Evolutionary conservation across 2,888 invertebrate species (phyloP), one percentile per base, ranked within the genome.

Genomic region (Phyllotreta striolata): DNA sequence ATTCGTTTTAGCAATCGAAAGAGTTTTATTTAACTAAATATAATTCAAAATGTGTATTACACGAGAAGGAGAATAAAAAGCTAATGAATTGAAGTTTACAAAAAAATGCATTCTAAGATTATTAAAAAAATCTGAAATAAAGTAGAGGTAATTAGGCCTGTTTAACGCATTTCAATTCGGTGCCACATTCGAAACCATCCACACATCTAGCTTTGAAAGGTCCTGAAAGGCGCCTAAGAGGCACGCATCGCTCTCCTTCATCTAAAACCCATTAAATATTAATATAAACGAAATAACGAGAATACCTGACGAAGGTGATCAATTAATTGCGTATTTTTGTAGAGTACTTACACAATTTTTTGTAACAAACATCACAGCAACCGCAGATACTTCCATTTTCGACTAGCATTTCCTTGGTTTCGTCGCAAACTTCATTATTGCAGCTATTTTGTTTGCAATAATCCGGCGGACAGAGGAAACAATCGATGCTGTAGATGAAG

Each of bases 341-440:
- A 0, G 10, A 44, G 40, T 40, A 61, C 64, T 64, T 56, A 64
- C 64, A 39, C 57, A 64, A 51, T 41, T 64, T 64, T 54, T 1
- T 56, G 61, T 64, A 64, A 24, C 64, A 64, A 12, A 14, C 61
- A 46, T 64, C 64, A 52, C 64, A 64, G 47, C 64, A 64, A 14
- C 49, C 40, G 37, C 64, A 64, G 24, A 43, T 24, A 24, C 64
- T n/a, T 34, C 61, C 64, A 3, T 60, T 64, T 37, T 38, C 8
- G 9, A 64, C 64, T 10, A 61, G 41, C 44, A 64, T 56, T 41
- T 64, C 35, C 4, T 51, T 57, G n/a, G 41, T 35, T 12, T 39
- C 44, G 3, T 54, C 37, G 40, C 64, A 64, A 37, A 55, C 54
- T n/a, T 35, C n/a, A 3, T 49, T 9, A 8, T 6, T 9, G 35